Evolutionary conservation across 2,113 vertebrate species (phyloP), one percentile per base, ranked within the genome.

Genomic region (Cyprinus carpio): DNA sequence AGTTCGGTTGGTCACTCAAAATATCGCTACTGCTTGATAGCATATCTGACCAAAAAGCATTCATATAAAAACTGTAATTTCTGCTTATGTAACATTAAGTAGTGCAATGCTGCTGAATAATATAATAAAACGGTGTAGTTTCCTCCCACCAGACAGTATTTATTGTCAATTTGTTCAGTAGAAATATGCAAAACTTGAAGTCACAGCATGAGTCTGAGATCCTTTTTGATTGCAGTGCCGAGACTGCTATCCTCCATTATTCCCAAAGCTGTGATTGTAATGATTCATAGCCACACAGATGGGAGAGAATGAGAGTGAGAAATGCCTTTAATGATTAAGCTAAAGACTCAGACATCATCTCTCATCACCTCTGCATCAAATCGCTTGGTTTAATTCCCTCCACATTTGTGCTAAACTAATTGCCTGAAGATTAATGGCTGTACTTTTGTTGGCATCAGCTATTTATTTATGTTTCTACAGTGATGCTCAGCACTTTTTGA

Each of bases 251-350:
- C 37, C 13, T 72, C 46, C 49, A 58, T 82, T 81, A 31, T 31
- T 34, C 80, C 80, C 16, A 54, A 31, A 82, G 25, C 43, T 69
- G 43, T 67, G 80, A 51, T 82, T 82, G 65, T 27, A 56, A 40
- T 72, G 81, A 82, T 56, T 71, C 81, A 71, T 72, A 49, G 27
- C 6, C 43, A 72, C 46, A 58, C 65, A 82, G 49, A 82, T 27
- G 46, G 64, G 23, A 71, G 29, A 54, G 18, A 51, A 69, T 83
- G 23, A 69, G 43, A 16, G 43, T n/a, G 25, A 34, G 27, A 69
- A 81, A 51, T 58, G 29, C 20, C 31, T 82, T 54, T 58, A 72
- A 72, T 82, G 20, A 29, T 27, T 56, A 37, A 72, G 20, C 65
- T 56, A 82, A 67, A 20, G 62, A 69, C 62, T 72, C 46, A 71